phyloP scores from a whole-genome alignment of 2,113 vertebrate genomes.

The Spea multiplicata region DNA sequence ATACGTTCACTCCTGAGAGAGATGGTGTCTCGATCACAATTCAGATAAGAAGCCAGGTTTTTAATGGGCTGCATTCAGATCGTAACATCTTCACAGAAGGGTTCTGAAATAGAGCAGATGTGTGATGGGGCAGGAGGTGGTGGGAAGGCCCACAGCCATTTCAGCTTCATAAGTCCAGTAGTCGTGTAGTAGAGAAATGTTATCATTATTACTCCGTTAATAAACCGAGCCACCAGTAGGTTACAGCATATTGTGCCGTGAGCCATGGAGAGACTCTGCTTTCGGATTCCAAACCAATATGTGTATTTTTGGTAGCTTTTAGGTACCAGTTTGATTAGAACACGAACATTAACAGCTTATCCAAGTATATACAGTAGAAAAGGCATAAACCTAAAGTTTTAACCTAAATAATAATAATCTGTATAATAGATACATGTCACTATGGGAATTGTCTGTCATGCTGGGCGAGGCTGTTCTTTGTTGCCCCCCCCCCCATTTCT shows the following conservation, averaged over 20 bases:
- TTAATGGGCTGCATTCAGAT: conserved; percentile 21
- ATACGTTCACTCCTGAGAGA: conserved; percentile 14
- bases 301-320: too few species aligned
- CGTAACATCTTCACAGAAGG: conserved; percentile 10
- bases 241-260: not conserved
- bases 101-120: not conserved
- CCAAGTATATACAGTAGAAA: too few species aligned
- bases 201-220: conserved; percentile 27
- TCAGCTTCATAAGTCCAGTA: conserved; percentile 8
- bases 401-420: too few species aligned
- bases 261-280: too few species aligned
- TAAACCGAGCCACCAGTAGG: conserved; percentile 7
- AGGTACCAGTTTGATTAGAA: too few species aligned
- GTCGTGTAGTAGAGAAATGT: conserved; percentile 5
- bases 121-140: not conserved
- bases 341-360: too few species aligned
- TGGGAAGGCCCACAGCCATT: conserved; percentile 4
- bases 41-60: conserved; percentile 9
- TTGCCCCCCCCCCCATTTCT: too few species aligned
- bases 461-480: too few species aligned
- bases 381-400: too few species aligned
- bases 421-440: too few species aligned
- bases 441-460: too few species aligned
- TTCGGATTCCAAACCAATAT: too few species aligned
- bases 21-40: conserved; percentile 6